Base-by-base conservation (phyloP, 2,113 vertebrate species). In the Erinaceus europaeus region DNA sequence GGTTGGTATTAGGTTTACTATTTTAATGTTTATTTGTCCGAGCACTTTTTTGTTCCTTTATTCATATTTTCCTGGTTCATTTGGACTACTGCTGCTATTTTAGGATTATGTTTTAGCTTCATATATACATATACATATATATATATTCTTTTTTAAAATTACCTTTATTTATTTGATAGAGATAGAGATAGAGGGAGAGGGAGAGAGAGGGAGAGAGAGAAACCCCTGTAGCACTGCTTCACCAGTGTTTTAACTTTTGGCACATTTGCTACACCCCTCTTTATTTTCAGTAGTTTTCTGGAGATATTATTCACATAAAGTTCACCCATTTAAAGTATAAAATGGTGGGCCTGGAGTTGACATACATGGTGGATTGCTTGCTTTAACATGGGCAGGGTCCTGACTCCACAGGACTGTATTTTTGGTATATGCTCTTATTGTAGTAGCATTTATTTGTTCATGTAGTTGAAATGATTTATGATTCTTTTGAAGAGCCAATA, bases 351-450 rank as follows among this genome's bases (percentile, higher is more conserved):
- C n/a, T n/a, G n/a, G n/a, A n/a, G n/a, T n/a, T n/a, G n/a, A n/a
- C n/a, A n/a, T n/a, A n/a, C n/a, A n/a, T n/a, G n/a, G n/a, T n/a
- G n/a, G n/a, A n/a, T n/a, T n/a, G n/a, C n/a, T n/a, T n/a, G n/a
- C n/a, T n/a, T n/a, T n/a, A n/a, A n/a, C n/a, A n/a, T n/a, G n/a
- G n/a, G n/a, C n/a, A n/a, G n/a, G n/a, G n/a, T n/a, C n/a, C n/a
- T n/a, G n/a, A n/a, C n/a, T n/a, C n/a, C n/a, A n/a, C n/a, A 89
- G 67, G 25, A 7, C 64, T 85, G 0, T 76, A n/a, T 67, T 77
- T 91, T 78, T 73, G 65, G 10, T 77, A 40, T 73, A 46, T 80
- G n/a, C 78, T 85, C n/a, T 80, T 20, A 46, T 65, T 72, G 59
- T 6, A 62, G 9, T 42, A 34, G 29, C 71, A 86, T 6, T 90